Base-by-base conservation (phyloP, 2,888 invertebrate genomes). In the Drosophila demipolita region DNA sequence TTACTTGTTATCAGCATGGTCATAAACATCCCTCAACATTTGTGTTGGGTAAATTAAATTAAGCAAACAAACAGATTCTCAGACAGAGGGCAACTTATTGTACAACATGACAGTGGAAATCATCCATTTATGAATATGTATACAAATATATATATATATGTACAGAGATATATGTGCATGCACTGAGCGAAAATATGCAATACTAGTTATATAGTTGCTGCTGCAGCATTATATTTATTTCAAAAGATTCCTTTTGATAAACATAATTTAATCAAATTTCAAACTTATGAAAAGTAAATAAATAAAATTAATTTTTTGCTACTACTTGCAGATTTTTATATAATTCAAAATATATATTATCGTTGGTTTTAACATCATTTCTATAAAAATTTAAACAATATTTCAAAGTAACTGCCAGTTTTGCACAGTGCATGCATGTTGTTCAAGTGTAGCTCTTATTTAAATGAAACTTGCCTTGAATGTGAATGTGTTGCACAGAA, bases 21-120 rank as follows among this genome's bases (percentile, higher is more conserved):
- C 69, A 73, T 73, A 77, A 77, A 36, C 79, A 77, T 70, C 78
- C 76, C 73, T 78, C 66, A 61, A 49, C 67, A 78, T 67, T 38
- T 80, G 82, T 82, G 77, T 67, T 63, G 67, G 71, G 70, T 85
- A 87, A 87, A 85, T 85, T 89, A 79, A 85, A 89, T 85, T 85
- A 89, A 85, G 82, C 80, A 78, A 78, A 74, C 83, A 89, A 83
- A 75, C 84, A 78, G 62, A 74, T 68, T 50, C 62, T 61, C 73
- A 67, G 55, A 66, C 66, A 53, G 66, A 66, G 71, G 65, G 53
- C 76, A 72, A 80, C 76, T 72, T 68, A 78, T 78, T 78, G 78
- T 80, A 48, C 53, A 53, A 80, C 64, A 75, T 66, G 75, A 80
- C 66, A 62, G 65, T 71, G 64, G 62, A 67, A 71, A 65, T 80